Evolutionary conservation across 2,113 vertebrate genomes (phyloP).

Genomic region (Aramus guarauna): DNA sequence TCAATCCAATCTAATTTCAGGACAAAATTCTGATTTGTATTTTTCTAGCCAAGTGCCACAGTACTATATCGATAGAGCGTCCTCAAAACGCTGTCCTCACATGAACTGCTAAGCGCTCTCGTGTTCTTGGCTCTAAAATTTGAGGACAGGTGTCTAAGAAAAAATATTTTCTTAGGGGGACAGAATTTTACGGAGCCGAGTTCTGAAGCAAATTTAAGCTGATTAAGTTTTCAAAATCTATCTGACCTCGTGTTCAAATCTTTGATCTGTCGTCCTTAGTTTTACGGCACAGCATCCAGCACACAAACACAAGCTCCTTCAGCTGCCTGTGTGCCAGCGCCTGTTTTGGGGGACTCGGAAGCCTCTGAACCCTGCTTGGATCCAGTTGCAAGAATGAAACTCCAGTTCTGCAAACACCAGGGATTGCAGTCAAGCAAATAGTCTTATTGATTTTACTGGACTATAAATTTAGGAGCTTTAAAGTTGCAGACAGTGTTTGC

Average conservation of each 20-base stretch:
- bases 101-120: not conserved
- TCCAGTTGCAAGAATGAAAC: not conserved
- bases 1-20: not conserved
- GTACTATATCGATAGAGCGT: not conserved
- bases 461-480: not conserved
- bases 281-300: not conserved
- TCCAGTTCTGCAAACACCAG: not conserved
- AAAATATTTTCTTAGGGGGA: constrained; percentile 40
- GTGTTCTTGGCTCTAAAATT: not conserved
- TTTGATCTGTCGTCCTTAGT: not conserved
- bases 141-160: constrained; percentile 22
- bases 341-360: not conserved
- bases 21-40: not conserved
- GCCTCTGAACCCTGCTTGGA: not conserved
- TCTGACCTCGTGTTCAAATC: constrained; percentile 13
- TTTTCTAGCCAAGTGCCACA: not conserved
- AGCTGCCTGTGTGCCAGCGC: not conserved
- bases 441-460: not conserved
- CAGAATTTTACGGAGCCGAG: not conserved
- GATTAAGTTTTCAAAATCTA: constrained; percentile 39
- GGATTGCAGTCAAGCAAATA: not conserved
- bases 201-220: constrained; percentile 54
- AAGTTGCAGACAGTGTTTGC: not conserved
- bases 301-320: not conserved
- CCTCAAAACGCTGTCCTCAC: not conserved